Percentiles rank a stretch among this genome's conserved stretches.
phyloP scores from a whole-genome alignment of 2,113 vertebrate genomes.

The Catharus fuscescens region DNA sequence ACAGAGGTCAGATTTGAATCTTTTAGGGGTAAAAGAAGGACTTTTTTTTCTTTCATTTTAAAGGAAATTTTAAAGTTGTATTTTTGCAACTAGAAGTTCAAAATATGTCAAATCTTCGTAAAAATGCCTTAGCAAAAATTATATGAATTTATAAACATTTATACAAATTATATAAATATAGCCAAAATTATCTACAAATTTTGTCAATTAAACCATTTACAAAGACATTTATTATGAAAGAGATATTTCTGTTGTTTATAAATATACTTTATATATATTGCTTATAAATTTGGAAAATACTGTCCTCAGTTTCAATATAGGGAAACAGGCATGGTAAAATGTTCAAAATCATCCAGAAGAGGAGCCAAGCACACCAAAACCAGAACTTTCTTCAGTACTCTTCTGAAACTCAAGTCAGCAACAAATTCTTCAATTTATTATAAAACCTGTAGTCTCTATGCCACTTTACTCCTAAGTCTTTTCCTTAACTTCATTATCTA shows the following conservation, averaged over 20 bases:
- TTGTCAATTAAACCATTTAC: neutral
- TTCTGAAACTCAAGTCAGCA: neutral
- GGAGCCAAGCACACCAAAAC: neutral
- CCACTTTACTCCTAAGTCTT: neutral
- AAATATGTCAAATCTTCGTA: neutral
- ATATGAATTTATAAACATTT: too few relatives aligned
- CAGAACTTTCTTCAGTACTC: rapidly evolving
- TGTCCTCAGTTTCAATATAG: neutral
- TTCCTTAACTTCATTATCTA: neutral
- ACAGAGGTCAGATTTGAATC: neutral
- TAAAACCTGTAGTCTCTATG: neutral
- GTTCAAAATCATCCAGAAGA: neutral
- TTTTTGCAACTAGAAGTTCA: neutral
- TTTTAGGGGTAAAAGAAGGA: rapidly evolving
- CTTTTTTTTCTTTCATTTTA: neutral
- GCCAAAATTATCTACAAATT: neutral
- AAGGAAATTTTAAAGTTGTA: neutral
- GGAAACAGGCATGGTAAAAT: neutral
- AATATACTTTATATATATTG: too few relatives aligned
- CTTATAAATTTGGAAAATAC: neutral
- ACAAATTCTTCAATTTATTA: neutral
- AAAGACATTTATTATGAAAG: neutral
- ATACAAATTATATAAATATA: too few relatives aligned
- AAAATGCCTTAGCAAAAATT: neutral
- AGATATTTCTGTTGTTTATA: neutral